Evolutionary conservation across 2,113 vertebrate genomes (phyloP), one percentile per base, ranked within the genome.

Genomic region (Halcyon malimbica): DNA sequence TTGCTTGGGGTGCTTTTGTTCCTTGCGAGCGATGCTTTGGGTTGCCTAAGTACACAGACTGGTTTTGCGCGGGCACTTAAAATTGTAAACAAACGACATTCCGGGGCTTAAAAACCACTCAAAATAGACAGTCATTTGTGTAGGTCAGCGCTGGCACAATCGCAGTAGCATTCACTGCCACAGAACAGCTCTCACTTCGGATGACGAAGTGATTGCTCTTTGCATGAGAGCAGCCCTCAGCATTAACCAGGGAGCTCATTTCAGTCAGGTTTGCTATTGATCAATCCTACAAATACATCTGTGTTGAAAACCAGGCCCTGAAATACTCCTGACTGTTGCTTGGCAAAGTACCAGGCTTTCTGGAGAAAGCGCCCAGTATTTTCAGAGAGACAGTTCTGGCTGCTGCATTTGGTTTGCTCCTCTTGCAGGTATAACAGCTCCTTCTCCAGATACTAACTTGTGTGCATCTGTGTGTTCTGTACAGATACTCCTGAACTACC

Each of bases 401-500:
- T 16, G 2, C 63, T 62, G 37, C 6, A 3, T 57, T 88, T 77
- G n/a, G 5, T 65, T 89, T 71, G 73, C 48, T 87, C 31, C 10
- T 64, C 53, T 53, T 70, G 11, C 44, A 62, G 56, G 6, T 70
- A 3, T n/a, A 54, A 16, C 25, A 68, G 13, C 39, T 87, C 26
- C 1, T 63, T 57, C 50, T 83, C n/a, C 57, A 41, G 17, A 33
- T 31, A 15, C 31, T 89, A 26, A 90, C 33, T 51, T 23, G 13
- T 60, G 13, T 67, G 41, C 20, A 2, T 75, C 42, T 80, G 86
- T 90, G 88, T 90, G 35, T 78, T 89, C 60, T 95, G 39, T 89
- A 26, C 96, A 99, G 99, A 99, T 99, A 91, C 99, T 99, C 80
- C 97, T 99, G 37, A 99, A 99, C 97, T 99, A 99, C 96, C 99